Conservation (phyloP, 2,113 vertebrate species). For the Herpetotheres cachinnans region DNA sequence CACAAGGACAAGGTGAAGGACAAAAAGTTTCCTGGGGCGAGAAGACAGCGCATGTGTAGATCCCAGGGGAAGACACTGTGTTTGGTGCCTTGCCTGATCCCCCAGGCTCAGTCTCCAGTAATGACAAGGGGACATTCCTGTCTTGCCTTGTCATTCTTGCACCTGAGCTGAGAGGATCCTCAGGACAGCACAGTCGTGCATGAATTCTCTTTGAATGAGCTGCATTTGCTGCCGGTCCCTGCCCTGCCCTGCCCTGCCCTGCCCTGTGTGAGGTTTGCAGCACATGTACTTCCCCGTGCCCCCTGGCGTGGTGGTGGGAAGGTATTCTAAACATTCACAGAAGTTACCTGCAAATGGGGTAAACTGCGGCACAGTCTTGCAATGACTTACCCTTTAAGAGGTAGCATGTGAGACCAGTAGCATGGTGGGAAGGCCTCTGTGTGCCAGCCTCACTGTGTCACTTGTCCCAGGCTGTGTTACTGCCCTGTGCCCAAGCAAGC, state of each 20-base stretch:
- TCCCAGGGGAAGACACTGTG: neutral
- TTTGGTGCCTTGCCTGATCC: neutral
- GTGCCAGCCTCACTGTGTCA: neutral
- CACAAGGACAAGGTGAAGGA: neutral
- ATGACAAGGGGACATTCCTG: neutral
- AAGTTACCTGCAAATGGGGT: neutral
- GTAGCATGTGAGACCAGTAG: neutral
- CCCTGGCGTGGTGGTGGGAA: fast-evolving
- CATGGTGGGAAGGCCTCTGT: neutral
- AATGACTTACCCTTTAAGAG: neutral
- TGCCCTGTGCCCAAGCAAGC: neutral
- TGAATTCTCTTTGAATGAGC: neutral
- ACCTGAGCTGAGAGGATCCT: neutral
- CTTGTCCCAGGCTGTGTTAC: neutral
- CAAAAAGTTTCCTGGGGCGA: neutral
- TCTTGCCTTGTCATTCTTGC: neutral
- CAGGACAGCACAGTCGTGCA: neutral
- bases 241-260: neutral
- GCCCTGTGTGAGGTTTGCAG: neutral
- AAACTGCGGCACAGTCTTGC: neutral
- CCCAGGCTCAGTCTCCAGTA: neutral
- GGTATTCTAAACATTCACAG: neutral
- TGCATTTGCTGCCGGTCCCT: neutral
- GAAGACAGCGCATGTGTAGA: neutral
- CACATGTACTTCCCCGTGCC: too few species aligned